Evolutionary conservation across 2,888 invertebrate genomes (phyloP).

Genomic region (Fragum whitleyi): DNA sequence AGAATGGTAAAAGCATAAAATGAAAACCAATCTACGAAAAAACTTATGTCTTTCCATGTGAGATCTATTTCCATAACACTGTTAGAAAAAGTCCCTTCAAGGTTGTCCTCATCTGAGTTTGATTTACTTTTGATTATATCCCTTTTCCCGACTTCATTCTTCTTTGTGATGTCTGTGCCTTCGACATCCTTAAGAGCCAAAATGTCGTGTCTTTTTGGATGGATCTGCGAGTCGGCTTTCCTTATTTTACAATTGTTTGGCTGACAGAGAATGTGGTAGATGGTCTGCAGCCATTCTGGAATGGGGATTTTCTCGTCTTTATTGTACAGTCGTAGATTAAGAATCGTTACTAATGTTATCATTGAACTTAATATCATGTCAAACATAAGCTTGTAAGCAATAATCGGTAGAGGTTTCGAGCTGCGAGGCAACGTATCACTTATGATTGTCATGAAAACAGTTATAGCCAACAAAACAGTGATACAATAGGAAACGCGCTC

Average conservation of each 20-base stretch:
- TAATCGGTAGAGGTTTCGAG: slow-evolving; percentile 55
- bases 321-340: slow-evolving; percentile 59
- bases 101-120: background rate
- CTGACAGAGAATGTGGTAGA: background rate
- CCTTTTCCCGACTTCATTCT: no score
- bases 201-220: no score
- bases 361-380: slow-evolving; percentile 65
- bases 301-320: slow-evolving; percentile 42
- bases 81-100: background rate
- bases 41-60: background rate
- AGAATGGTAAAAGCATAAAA: background rate
- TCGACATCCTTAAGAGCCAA: no score
- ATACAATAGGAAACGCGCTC: slow-evolving; percentile 57
- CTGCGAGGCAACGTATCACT: slow-evolving; percentile 55
- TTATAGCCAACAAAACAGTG: slow-evolving; percentile 57
- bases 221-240: background rate
- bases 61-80: no score
- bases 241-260: background rate
- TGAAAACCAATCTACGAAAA: background rate
- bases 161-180: background rate
- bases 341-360: slow-evolving; percentile 56
- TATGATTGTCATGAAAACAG: slow-evolving; percentile 60
- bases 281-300: background rate
- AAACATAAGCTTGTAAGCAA: slow-evolving; percentile 33
- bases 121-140: background rate